These are phyloP conservation scores for Ceyx cyanopectus DNA, from an alignment of 2,113 vertebrate species.

Conservation along the genomic window DNA sequence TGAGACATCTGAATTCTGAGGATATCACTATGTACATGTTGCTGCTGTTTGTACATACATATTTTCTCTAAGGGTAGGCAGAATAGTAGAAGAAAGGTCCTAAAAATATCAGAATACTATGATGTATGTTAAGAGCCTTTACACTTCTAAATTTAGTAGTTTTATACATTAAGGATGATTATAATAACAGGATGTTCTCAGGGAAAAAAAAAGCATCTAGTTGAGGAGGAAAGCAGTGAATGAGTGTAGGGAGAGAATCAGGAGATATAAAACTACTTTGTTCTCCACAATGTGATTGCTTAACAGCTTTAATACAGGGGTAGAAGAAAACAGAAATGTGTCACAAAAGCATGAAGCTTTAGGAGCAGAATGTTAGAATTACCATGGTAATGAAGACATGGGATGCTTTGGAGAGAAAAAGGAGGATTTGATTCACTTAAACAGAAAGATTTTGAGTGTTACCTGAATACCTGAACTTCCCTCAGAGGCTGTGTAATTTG, in stretches of 20 bases:
- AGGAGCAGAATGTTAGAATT: neutral
- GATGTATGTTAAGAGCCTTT: neutral
- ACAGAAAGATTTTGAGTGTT: neutral
- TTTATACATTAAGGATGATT: neutral
- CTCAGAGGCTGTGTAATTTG: neutral
- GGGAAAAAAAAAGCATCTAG: neutral
- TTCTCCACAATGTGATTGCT: neutral
- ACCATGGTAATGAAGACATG: neutral
- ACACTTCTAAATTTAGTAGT: neutral
- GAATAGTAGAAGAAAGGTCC: neutral
- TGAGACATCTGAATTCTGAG: conserved; percentile 20
- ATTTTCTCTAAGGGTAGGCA: conserved; percentile 24
- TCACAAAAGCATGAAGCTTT: neutral
- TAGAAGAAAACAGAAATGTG: neutral
- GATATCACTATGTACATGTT: neutral
- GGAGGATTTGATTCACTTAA: neutral
- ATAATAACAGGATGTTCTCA: neutral
- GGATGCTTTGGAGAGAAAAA: neutral
- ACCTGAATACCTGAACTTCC: neutral
- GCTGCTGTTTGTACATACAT: neutral
- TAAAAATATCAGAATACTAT: neutral
- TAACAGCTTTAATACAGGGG: neutral
- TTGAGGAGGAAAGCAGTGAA: neutral
- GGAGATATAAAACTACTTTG: neutral
- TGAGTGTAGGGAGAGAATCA: neutral